phyloP scores from a whole-genome alignment of 1,140 invertebrate genomes.

The Drosophila oshimai region DNA sequence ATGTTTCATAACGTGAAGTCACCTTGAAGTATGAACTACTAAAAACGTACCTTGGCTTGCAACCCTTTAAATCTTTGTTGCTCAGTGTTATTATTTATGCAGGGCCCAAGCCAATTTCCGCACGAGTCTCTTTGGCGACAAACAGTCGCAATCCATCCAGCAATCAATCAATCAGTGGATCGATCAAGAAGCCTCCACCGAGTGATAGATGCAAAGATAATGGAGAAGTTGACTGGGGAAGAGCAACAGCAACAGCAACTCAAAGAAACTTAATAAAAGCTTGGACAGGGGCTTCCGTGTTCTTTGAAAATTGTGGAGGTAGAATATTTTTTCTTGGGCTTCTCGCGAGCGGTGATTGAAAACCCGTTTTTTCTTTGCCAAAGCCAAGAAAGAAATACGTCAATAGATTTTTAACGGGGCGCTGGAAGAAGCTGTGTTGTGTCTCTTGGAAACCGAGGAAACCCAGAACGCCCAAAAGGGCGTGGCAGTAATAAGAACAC shows the following conservation, averaged over 20 bases:
- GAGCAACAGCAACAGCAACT: slow-evolving; percentile 18
- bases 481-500: slow-evolving; percentile 43
- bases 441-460: neutral
- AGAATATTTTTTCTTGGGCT: slow-evolving; percentile 14
- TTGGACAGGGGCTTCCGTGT: slow-evolving; percentile 39
- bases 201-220: slow-evolving; percentile 46
- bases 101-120: slow-evolving; percentile 48
- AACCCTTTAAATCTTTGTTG: neutral
- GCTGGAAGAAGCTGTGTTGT: neutral
- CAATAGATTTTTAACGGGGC: slow-evolving; percentile 73
- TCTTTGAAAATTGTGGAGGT: slow-evolving; percentile 11
- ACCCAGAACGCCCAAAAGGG: slow-evolving; percentile 40
- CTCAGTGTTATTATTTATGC: slow-evolving; percentile 8
- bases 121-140: slow-evolving; percentile 36
- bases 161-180: slow-evolving; percentile 65
- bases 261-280: slow-evolving; percentile 60
- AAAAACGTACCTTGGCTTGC: too few relatives aligned
- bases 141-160: slow-evolving; percentile 27
- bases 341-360: slow-evolving; percentile 19
- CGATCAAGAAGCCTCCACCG: slow-evolving; percentile 48
- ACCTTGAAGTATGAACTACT: too few relatives aligned
- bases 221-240: slow-evolving; percentile 25
- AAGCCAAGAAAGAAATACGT: slow-evolving; percentile 45
- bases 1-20: too few relatives aligned
- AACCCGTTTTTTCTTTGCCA: slow-evolving; percentile 59